Conservation (phyloP, 2,888 invertebrate genomes). For the Dastarcus helophoroides region DNA sequence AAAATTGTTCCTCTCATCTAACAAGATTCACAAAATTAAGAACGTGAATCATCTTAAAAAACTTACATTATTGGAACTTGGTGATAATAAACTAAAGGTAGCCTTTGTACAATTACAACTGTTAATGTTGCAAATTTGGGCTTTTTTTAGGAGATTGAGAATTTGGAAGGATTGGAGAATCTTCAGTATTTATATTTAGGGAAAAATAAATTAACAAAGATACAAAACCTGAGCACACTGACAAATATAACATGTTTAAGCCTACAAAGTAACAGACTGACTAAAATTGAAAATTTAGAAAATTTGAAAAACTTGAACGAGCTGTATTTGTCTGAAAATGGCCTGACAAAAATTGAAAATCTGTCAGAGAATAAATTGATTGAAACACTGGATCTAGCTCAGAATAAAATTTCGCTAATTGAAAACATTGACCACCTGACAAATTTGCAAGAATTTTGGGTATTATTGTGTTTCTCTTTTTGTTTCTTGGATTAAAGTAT, state of each 20-base stretch:
- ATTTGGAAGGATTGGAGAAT: conserved; percentile 62
- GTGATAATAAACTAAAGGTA: conserved; percentile 86
- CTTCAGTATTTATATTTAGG: conserved; percentile 77
- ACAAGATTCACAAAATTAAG: conserved; percentile 78
- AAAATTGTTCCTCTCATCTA: conserved; percentile 81
- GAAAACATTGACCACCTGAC: conserved; percentile 65
- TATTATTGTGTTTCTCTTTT: too few relatives aligned
- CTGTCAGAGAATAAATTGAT: conserved; percentile 56
- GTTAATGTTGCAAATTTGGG: not conserved
- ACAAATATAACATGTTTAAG: conserved; percentile 68
- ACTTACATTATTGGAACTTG: conserved; percentile 79
- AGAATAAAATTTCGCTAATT: conserved; percentile 71
- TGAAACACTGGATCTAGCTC: conserved; percentile 81
- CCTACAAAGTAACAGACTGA: conserved; percentile 82
- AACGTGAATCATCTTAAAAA: conserved; percentile 71
- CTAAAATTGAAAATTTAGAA: conserved; percentile 76
- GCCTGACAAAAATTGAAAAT: conserved; percentile 68
- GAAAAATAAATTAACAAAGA: conserved; percentile 87
- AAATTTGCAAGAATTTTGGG: conserved; percentile 92
- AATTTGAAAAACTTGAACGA: conserved; percentile 65
- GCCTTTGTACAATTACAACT: conserved; percentile 18
- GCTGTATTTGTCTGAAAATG: conserved; percentile 90
- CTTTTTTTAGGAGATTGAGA: conserved; percentile 64
- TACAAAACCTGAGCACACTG: conserved; percentile 69
- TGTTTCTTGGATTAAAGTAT: not conserved